Evolutionary conservation across 2,113 vertebrate genomes (phyloP), one percentile per base, ranked within the genome.

Genomic region (Pelecanus crispus): DNA sequence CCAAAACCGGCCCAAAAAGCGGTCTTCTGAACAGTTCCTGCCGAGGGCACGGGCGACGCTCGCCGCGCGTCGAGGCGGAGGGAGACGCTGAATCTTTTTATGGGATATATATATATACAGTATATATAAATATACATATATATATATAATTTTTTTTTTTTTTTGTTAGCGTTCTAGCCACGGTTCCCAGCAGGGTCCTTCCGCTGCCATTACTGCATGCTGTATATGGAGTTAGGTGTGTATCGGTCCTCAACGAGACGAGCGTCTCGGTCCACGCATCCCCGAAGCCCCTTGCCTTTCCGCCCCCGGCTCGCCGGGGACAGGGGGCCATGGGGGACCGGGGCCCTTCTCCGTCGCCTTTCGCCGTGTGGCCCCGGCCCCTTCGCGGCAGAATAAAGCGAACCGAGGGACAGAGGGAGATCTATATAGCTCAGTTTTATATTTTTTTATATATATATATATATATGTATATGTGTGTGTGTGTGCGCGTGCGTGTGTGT

Each of bases 181-280:
- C 96, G 83, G 97, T 85, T 73, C 97, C 97, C 97, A 95, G 96
- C 97, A 95, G 96, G 97, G 96, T 95, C 96, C 94, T 97, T 94
- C 94, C 96, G 97, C 97, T 96, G 94, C 98, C 98, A 97, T 98
- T 97, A 97, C 97, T 98, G 98, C 98, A 98, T 98, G 98, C 98
- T 98, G 97, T 98, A 97, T 97, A 98, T 97, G 98, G 97, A 97
- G 95, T 98, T 97, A 97, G 97, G 97, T 98, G 97, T 98, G 97
- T 98, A 96, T 97, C 91, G 96, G 97, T 97, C 97, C 96, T 94
- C 95, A 93, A 90, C 79, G 90, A 95, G 95, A 97, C 89, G 83
- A 97, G 96, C 88, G 95, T 97, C 97, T 97, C 95, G 87, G 95
- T 95, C 96, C 90, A 88, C 96, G 86, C 94, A 94, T 94, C 96